Percentiles rank a stretch among this genome's conserved stretches.
Conservation (phyloP, 2,113 vertebrate genomes). For the Vireo altiloquus region DNA sequence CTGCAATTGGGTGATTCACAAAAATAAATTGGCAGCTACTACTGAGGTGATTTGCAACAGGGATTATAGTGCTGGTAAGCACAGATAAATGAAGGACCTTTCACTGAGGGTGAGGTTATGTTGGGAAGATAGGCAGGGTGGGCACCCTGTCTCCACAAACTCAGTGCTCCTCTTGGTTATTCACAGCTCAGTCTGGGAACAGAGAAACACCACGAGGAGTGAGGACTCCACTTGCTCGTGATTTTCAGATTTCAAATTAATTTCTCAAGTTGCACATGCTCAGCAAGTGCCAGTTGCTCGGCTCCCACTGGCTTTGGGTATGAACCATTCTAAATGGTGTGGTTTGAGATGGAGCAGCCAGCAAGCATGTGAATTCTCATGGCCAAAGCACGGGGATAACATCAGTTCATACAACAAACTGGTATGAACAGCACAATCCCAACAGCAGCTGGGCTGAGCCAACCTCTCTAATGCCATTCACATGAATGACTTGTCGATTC, state of each 20-base stretch:
- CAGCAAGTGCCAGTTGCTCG: background rate
- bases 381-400: background rate
- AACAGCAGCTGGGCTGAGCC: background rate
- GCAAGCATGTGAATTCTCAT: accelerated
- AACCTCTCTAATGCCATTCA: background rate
- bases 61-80: background rate
- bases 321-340: background rate
- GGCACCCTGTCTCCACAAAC: background rate
- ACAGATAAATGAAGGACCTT: background rate
- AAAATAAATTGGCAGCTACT: background rate
- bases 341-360: background rate
- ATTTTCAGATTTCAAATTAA: background rate
- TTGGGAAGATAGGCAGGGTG: background rate
- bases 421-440: background rate
- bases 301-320: background rate
- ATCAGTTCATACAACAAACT: background rate
- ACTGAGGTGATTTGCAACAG: background rate
- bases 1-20: background rate
- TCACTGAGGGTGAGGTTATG: accelerated
- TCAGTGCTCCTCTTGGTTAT: background rate
- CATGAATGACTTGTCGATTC: background rate
- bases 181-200: background rate
- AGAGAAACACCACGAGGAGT: background rate
- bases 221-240: background rate
- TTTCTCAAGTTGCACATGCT: background rate